Base-by-base conservation (phyloP, 2,888 invertebrate species). In the Volucella inflata region DNA sequence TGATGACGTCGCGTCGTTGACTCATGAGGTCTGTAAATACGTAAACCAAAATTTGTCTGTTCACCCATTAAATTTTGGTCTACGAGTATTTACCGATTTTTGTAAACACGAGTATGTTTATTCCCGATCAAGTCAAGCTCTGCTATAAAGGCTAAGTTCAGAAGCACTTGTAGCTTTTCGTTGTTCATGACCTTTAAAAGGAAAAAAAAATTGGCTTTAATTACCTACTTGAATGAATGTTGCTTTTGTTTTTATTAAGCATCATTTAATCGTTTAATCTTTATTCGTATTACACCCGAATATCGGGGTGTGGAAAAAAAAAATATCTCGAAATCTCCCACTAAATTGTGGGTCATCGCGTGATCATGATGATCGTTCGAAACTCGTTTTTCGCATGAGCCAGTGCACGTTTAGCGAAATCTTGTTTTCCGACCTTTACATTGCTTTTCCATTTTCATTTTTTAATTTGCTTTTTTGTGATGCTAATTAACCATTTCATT, bases 401-500 rank as follows among this genome's bases (percentile, higher is more conserved):
- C 60, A 51, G 16, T 1, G 38, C 14, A 55, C 12, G 42, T 14
- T 65, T 42, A 42, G 50, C 64, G 36, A 64, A 62, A 64, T 55
- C 57, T 64, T 36, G 55, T 30, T 71, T 30, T 14, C 3, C 42
- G 48, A 36, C 72, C 72, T 79, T 72, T 57, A 38, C 10, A 36
- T 36, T 59, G 48, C 57, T 57, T 40, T 70, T 21, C 42, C 59
- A 57, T 79, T 79, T 72, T 79, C 44, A 51, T 21, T 30, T 30
- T 30, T 72, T 79, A 40, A 12, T 57, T 59, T 36, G n/a, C 17
- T 50, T n/a, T 62, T 72, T 62, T 53, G 44, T 57, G 50, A 70
- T 70, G 70, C 38, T 81, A 76, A 81, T 70, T 57, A 64, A 40
- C 50, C 14, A 44, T 40, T 51, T 46, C 46, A 57, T 65, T 76